Base-by-base conservation (phyloP, 2,888 invertebrate species). In the Folsomia manolachei region DNA sequence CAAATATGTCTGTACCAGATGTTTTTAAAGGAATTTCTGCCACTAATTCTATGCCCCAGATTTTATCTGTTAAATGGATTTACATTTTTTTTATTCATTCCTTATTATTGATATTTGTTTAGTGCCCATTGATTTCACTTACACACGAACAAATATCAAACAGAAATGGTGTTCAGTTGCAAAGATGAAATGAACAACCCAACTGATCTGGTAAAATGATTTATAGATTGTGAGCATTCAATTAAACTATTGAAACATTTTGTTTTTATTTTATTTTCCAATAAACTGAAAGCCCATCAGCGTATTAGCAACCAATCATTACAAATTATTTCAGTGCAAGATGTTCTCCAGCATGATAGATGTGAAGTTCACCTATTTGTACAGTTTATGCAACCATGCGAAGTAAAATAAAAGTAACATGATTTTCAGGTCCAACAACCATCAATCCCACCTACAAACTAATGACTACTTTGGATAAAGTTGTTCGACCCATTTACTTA, bases 251-350 rank as follows among this genome's bases (percentile, higher is more conserved):
- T 4, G 56, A 18, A 51, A n/a, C n/a, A n/a, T n/a, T 39, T 14
- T 14, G 39, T 39, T 39, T 39, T 7, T 7, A 7, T n/a, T 7
- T 21, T 56, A 56, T 18, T 21, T 56, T 56, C 19, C 4, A 19
- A 56, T 56, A 7, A 19, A 19, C 4, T 56, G 56, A 56, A 56
- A n/a, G n/a, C n/a, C n/a, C 56, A 56, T 56, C 56, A 18, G 39
- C 39, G 14, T 9, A 39, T 14, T 14, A 39, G 14, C 18, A 56
- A 56, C 56, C 56, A 56, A 21, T 56, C 56, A 56, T 56, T 19
- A 18, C 21, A 56, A 56, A 56, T 56, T 56, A 56, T 56, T 56
- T 14, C 56, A 56, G n/a, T n/a, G n/a, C n/a, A n/a, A n/a, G n/a
- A n/a, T n/a, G n/a, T n/a, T n/a, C 56, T 56, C 56, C 7, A 39